These are phyloP conservation scores for Drosophila phalerata DNA, from an alignment of 2,888 invertebrate genomes.

Conservation along the genomic window DNA sequence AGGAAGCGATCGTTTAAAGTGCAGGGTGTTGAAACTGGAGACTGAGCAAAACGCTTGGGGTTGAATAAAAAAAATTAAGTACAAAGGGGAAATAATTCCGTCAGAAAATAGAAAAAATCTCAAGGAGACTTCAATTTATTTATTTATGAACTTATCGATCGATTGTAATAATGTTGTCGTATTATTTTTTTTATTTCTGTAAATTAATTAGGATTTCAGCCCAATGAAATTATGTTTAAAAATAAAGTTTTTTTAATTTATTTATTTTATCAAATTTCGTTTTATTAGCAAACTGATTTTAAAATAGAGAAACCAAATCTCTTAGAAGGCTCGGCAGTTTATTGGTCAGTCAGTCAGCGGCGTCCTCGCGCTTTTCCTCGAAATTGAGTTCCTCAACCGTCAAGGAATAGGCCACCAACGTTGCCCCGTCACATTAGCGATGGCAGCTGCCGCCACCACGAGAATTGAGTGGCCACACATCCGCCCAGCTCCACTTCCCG, in stretches of 20 bases:
- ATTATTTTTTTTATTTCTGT: background rate
- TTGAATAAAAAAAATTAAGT: background rate
- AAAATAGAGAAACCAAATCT: slow-evolving; percentile 18
- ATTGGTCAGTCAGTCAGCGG: slow-evolving; percentile 52
- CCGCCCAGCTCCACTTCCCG: slow-evolving; percentile 65
- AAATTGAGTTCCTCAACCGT: slow-evolving; percentile 50
- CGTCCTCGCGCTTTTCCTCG: slow-evolving; percentile 66
- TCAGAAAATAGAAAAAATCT: background rate
- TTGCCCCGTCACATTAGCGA: slow-evolving; percentile 38
- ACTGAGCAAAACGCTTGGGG: background rate
- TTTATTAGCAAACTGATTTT: background rate
- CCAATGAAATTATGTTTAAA: background rate
- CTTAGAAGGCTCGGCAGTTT: slow-evolving; percentile 2
- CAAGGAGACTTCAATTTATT: background rate
- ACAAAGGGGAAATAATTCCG: background rate
- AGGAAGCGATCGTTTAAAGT: slow-evolving; percentile 50
- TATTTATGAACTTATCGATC: background rate
- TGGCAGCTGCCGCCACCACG: slow-evolving; percentile 62
- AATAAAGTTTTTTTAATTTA: background rate
- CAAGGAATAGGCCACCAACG: slow-evolving; percentile 68
- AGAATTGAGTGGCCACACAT: slow-evolving; percentile 52
- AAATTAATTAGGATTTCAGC: no score
- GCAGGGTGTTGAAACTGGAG: slow-evolving; percentile 16
- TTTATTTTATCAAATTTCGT: no score
- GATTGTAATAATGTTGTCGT: no score